Evolutionary conservation across 2,113 vertebrate genomes (phyloP).

Genomic region (Megaleporinus macrocephalus): DNA sequence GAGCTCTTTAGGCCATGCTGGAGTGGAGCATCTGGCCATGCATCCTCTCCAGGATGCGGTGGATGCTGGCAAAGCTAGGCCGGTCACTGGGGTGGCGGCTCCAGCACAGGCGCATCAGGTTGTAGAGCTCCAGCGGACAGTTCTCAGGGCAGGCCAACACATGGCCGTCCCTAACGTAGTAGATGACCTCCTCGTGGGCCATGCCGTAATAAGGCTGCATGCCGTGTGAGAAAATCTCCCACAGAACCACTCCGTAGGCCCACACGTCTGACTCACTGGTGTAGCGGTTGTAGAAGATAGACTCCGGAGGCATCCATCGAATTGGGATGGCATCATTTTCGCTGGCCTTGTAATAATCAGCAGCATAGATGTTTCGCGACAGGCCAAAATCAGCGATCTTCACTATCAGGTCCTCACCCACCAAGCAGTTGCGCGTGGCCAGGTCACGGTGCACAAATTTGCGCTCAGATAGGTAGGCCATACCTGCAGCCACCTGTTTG

Average conservation of each 20-base stretch:
- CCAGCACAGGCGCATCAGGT: slow-evolving; percentile 98
- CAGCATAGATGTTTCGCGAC: slow-evolving; percentile 95
- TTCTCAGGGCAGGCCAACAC: slow-evolving; percentile 91
- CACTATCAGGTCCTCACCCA: slow-evolving; percentile 92
- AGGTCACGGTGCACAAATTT: slow-evolving; percentile 97
- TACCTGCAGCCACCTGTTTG: slow-evolving; percentile 92
- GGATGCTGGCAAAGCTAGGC: slow-evolving; percentile 91
- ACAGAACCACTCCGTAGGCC: slow-evolving; percentile 95
- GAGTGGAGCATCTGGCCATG: slow-evolving; percentile 77
- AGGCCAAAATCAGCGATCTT: slow-evolving; percentile 98
- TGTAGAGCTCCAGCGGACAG: slow-evolving; percentile 94
- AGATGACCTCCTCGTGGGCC: slow-evolving; percentile 98
- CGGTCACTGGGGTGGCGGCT: slow-evolving; percentile 87
- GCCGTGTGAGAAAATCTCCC: slow-evolving; percentile 97
- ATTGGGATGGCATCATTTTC: slow-evolving; percentile 98
- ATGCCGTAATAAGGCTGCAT: slow-evolving; percentile 98
- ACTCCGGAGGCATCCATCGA: slow-evolving; percentile 98
- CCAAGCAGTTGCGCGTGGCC: slow-evolving; percentile 95
- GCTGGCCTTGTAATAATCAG: slow-evolving; percentile 97
- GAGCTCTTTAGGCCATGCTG: slow-evolving; percentile 23
- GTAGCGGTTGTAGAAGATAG: slow-evolving; percentile 98
- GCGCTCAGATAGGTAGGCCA: slow-evolving; percentile 96
- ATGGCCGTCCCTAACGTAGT: slow-evolving; percentile 94
- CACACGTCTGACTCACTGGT: slow-evolving; percentile 96
- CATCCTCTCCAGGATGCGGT: slow-evolving; percentile 94